These are phyloP conservation scores for Bagarius yarrelli DNA, from an alignment of 2,113 vertebrate genomes.

Conservation along the genomic window DNA sequence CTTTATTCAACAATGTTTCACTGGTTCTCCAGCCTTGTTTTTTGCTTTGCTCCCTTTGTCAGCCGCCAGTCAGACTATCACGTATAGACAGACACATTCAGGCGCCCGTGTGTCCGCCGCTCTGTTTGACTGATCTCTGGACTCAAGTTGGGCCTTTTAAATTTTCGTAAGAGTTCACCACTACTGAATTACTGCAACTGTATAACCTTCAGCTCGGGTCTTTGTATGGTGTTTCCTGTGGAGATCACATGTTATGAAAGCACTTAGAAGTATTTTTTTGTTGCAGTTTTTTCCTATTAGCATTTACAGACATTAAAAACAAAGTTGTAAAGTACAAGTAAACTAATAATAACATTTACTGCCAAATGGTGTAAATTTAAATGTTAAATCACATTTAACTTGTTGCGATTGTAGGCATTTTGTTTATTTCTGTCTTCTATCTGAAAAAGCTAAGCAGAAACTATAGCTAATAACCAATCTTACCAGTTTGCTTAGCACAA, in stretches of 20 bases:
- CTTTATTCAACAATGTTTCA: neutral
- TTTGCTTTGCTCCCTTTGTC: conserved; percentile 41
- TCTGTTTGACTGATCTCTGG: conserved; percentile 76
- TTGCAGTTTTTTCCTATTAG: neutral
- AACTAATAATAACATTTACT: too few species aligned
- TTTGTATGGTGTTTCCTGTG: neutral
- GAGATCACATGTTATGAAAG: neutral
- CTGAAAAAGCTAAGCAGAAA: neutral
- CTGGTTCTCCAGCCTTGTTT: neutral
- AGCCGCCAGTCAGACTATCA: conserved; percentile 50
- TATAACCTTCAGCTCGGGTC: neutral
- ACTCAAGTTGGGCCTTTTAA: conserved; percentile 52
- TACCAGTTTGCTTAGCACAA: neutral
- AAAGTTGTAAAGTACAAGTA: neutral
- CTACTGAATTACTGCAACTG: conserved; percentile 14
- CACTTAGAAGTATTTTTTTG: too few species aligned
- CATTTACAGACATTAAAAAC: neutral
- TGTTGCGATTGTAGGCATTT: neutral
- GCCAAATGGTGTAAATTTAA: neutral
- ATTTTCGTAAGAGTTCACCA: conserved; percentile 20
- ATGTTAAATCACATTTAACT: neutral
- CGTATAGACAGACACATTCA: conserved; percentile 36
- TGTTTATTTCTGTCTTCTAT: neutral
- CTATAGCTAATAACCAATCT: neutral
- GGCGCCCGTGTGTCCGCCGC: conserved; percentile 67